These are phyloP conservation scores for Dicaeum eximium DNA, from an alignment of 2,113 vertebrate genomes.

Conservation along the genomic window DNA sequence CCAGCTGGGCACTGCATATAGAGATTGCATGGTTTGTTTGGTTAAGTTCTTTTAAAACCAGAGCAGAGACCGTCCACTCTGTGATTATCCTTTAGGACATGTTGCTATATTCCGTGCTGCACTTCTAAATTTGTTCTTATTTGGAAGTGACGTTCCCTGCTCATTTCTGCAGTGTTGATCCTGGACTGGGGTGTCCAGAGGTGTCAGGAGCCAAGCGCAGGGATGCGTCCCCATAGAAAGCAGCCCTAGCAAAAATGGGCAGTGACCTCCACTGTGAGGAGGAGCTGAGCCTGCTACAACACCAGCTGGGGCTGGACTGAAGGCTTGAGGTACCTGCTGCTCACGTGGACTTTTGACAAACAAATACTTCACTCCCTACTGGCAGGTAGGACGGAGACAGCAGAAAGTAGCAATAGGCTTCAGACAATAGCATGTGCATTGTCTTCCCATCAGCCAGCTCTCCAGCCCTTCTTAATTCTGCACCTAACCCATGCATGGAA, in stretches of 20 bases:
- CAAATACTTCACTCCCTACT: neutral
- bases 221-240: neutral
- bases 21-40: neutral
- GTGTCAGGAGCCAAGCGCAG: neutral
- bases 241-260: neutral
- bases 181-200: neutral
- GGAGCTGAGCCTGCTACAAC: neutral
- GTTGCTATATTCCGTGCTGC: constrained; percentile 1
- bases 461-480: neutral
- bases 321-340: neutral
- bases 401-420: neutral
- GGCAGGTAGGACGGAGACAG: neutral
- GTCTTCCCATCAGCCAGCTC: neutral
- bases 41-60: neutral
- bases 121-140: neutral
- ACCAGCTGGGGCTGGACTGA: neutral
- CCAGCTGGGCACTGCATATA: neutral
- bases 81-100: neutral
- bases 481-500: accelerated
- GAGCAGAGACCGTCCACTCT: neutral
- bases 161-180: neutral
- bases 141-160: neutral
- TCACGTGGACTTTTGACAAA: neutral
- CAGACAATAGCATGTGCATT: accelerated
- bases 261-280: neutral